Evolutionary conservation across 2,113 vertebrate genomes (phyloP), one percentile per base, ranked within the genome.

Genomic region (Corvus cornix): DNA sequence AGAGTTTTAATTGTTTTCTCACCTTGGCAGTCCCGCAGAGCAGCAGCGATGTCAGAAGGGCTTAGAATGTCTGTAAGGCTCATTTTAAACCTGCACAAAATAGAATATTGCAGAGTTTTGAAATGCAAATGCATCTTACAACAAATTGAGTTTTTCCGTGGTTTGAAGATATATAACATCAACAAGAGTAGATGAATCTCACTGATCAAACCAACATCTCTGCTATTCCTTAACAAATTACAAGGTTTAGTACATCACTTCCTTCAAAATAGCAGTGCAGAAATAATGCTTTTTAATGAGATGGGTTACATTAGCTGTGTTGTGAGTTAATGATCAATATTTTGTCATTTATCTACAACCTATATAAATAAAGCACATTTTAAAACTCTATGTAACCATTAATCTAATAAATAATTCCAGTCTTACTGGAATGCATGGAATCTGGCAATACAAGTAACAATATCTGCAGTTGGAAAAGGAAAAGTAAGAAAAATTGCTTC

Each of bases 1-100:
- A 39, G 62, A 37, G 10, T 55, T 87, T 51, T 27, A 69, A 30
- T 68, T 85, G 28, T 64, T 35, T 63, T 31, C 81, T 97, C 97
- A 99, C 99, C 99, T 99, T 99, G 98, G 98, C 99, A 99, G 97
- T 99, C 99, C 96, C 98, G 98, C 94, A 99, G 92, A 81, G 99
- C 99, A 48, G 98, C 99, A 33, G 98, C 98, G 33, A 99, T 99
- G 96, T 98, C 99, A 10, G 98, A 98, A 89, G 99, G 98, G 35
- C 98, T 99, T 56, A 99, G 98, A 82, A 99, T 96, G 46, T 99
- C 99, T 66, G 98, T 98, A 94, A 99, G 98, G 88, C 98, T 99
- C 99, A 99, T 99, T 79, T 97, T 98, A 96, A 94, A 98, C 96
- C 99, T 99, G 97, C 67, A 53, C 84, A 75, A 43, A 97, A 91